Percentiles rank a stretch among this genome's conserved stretches.
phyloP scores from a whole-genome alignment of 1,140 invertebrate species.

The Octopus bimaculoides region DNA sequence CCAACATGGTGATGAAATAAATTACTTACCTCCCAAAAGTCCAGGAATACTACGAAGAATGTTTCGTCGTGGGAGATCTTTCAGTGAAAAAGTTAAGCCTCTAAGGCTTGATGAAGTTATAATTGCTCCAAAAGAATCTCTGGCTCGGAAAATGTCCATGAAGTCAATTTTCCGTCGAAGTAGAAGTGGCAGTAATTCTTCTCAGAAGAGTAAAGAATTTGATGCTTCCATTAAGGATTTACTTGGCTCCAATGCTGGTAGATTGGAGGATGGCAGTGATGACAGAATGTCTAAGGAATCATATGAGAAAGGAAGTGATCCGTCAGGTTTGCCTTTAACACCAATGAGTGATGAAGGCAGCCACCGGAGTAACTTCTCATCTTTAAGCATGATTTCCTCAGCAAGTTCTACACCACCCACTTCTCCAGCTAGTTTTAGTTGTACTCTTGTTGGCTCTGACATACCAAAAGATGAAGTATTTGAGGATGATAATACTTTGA shows the following conservation, averaged over 20 bases:
- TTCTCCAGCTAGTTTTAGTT: not conserved
- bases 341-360: not conserved
- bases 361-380: not conserved
- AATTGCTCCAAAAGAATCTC: not conserved
- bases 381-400: not conserved
- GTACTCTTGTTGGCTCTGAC: not conserved
- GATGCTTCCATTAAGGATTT: not conserved
- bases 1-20: not conserved
- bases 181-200: not conserved
- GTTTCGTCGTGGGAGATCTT: slow-evolving; percentile 11
- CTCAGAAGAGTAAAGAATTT: slow-evolving; percentile 11
- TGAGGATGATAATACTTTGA: not conserved
- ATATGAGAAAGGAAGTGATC: not conserved
- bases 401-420: not conserved
- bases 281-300: not conserved
- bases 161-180: slow-evolving; percentile 9
- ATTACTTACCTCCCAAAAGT: slow-evolving; percentile 1
- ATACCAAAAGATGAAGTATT: not conserved
- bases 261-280: not conserved
- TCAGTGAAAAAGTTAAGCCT: slow-evolving; percentile 4
- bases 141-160: slow-evolving; percentile 12
- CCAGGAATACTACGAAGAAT: slow-evolving; percentile 10
- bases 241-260: not conserved
- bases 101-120: not conserved
- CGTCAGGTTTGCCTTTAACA: not conserved